Conservation (phyloP, 2,113 vertebrate genomes). For the Nettapus auritus region DNA sequence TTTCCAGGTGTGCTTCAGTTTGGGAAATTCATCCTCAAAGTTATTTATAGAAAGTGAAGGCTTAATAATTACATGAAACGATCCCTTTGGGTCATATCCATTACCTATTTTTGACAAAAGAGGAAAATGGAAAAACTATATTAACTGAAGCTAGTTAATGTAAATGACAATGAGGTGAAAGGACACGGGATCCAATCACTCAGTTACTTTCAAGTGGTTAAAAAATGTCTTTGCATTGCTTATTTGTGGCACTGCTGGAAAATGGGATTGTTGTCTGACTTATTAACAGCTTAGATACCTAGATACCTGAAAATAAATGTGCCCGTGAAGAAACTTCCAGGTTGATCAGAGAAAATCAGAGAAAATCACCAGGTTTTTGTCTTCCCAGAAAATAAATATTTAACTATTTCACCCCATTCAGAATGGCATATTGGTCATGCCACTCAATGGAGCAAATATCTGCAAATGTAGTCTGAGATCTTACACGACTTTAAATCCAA, state of each 20-base stretch:
- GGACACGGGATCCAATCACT: background rate
- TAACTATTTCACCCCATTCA: background rate
- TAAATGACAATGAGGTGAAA: background rate
- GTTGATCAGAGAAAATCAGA: background rate
- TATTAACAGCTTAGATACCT: background rate
- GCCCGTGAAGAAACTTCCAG: background rate
- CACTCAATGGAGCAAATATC: background rate
- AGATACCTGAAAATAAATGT: background rate
- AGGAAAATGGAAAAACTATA: background rate
- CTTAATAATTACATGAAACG: slow-evolving; percentile 8
- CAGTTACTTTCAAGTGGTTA: background rate
- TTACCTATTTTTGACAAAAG: background rate
- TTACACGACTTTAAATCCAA: background rate
- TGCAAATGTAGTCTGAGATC: background rate
- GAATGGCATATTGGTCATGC: background rate
- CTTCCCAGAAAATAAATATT: background rate
- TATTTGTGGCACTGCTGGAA: background rate
- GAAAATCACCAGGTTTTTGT: background rate
- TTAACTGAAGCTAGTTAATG: background rate
- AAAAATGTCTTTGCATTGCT: background rate
- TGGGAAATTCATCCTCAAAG: background rate
- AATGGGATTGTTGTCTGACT: background rate
- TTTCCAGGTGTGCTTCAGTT: background rate
- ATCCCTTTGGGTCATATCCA: background rate
- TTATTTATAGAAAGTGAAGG: background rate